Evolutionary conservation across 2,888 invertebrate genomes (phyloP).

Genomic region (Odontocolon sp.): DNA sequence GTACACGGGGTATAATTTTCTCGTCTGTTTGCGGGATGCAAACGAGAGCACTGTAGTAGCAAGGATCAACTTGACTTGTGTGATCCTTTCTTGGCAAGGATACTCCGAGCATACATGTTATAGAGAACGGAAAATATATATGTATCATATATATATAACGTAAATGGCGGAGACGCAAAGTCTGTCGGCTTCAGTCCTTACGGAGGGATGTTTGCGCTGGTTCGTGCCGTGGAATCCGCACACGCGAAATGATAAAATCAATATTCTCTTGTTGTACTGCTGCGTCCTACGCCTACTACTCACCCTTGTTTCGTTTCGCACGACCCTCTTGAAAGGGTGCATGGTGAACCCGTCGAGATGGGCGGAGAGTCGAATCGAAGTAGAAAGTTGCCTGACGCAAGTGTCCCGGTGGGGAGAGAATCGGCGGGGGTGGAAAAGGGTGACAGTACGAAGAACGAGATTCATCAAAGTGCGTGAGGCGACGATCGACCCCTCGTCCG

Average conservation of each 20-base stretch:
- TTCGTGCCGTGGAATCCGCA: constrained; percentile 63
- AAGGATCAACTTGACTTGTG: neutral
- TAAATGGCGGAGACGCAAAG: neutral
- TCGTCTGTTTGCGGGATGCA: constrained; percentile 25
- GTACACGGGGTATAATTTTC: constrained; percentile 23
- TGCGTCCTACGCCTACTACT: neutral
- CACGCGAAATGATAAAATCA: constrained; percentile 67
- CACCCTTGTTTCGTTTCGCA: constrained; percentile 61
- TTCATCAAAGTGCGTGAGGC: constrained; percentile 13
- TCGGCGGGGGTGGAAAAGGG: neutral
- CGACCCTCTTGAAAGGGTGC: constrained; percentile 64
- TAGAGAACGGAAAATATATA: neutral
- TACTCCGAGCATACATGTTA: neutral
- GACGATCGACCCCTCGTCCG: constrained; percentile 2
- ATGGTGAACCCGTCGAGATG: constrained; percentile 42
- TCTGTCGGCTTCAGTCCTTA: constrained; percentile 30
- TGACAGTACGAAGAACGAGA: neutral
- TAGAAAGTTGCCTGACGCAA: constrained; percentile 14
- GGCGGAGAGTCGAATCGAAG: constrained; percentile 53
- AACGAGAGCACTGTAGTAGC: constrained; percentile 11
- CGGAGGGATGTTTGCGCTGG: constrained; percentile 39
- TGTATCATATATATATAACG: neutral
- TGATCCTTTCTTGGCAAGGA: constrained; percentile 4
- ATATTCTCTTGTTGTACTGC: constrained; percentile 47
- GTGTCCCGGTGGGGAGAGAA: no score